phyloP scores from a whole-genome alignment of 2,888 invertebrate species.

The Liopterus haemorrhoidalis region DNA sequence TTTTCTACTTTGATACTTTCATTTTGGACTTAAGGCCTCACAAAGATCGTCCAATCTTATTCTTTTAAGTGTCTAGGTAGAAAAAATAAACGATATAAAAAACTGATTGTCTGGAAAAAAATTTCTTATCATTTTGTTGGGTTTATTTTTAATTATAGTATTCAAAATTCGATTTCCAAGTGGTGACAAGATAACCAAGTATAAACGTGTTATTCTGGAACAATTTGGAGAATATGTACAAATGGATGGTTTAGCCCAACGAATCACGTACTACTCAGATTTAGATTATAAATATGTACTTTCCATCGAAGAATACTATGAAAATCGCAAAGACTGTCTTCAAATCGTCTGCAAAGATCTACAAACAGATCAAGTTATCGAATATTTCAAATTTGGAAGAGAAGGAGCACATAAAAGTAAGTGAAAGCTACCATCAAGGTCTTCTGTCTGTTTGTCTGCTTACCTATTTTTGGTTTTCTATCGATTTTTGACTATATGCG shows the following conservation, averaged over 20 bases:
- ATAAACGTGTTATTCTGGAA: constrained; percentile 69
- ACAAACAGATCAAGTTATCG: constrained; percentile 49
- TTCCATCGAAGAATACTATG: constrained; percentile 56
- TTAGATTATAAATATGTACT: constrained; percentile 49
- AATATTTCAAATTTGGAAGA: constrained; percentile 61
- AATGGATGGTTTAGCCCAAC: constrained; percentile 63
- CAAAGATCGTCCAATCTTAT: too few relatives aligned
- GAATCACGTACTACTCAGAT: constrained; percentile 56
- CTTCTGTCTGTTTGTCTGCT: constrained; percentile 1
- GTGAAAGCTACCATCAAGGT: constrained; percentile 28
- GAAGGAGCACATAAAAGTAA: constrained; percentile 63
- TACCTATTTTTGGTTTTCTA: constrained; percentile 8
- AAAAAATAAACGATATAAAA: too few relatives aligned
- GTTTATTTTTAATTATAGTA: too few relatives aligned
- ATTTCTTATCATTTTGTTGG: too few relatives aligned
- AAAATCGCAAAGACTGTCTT: constrained; percentile 62
- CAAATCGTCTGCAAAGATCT: constrained; percentile 51
- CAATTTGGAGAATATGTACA: constrained; percentile 72
- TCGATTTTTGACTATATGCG: constrained; percentile 8
- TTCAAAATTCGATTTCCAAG: constrained; percentile 69
- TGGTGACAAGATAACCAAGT: constrained; percentile 60
- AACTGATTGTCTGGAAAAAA: too few relatives aligned
- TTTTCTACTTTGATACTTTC: too few relatives aligned
- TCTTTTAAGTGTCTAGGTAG: too few relatives aligned
- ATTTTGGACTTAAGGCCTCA: too few relatives aligned